These are phyloP conservation scores for Darevskia mixta DNA, from an alignment of 2,797 vertebrate species.

Conservation along the genomic window DNA sequence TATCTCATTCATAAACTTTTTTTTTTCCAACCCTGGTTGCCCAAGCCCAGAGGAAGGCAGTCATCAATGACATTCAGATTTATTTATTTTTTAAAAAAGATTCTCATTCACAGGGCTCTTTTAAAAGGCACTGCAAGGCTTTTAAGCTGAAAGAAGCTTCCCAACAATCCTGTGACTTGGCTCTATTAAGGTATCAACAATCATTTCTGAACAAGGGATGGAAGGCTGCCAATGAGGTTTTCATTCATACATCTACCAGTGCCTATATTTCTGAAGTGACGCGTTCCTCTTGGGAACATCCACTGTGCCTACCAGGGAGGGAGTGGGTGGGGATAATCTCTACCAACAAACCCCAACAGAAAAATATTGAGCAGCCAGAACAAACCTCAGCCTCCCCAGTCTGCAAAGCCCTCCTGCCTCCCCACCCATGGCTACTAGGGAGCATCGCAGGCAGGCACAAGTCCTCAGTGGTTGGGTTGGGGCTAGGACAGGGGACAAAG, in stretches of 20 bases:
- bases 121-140: neutral
- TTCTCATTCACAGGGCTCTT: neutral
- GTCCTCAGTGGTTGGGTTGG: neutral
- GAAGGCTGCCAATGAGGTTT: neutral
- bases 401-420: neutral
- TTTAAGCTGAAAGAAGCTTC: neutral
- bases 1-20: neutral
- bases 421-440: neutral
- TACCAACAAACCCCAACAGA: neutral
- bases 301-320: neutral
- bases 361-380: neutral
- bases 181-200: neutral
- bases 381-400: neutral
- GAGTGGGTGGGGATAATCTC: neutral
- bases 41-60: neutral
- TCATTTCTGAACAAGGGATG: neutral
- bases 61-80: neutral
- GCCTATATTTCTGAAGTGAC: constrained; percentile 32
- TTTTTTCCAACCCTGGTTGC: neutral
- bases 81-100: neutral
- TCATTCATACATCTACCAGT: constrained; percentile 45
- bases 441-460: neutral
- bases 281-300: neutral
- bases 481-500: neutral
- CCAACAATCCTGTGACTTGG: neutral